Evolutionary conservation across 2,888 invertebrate genomes (phyloP).

Genomic region (Volucella bombylans): DNA sequence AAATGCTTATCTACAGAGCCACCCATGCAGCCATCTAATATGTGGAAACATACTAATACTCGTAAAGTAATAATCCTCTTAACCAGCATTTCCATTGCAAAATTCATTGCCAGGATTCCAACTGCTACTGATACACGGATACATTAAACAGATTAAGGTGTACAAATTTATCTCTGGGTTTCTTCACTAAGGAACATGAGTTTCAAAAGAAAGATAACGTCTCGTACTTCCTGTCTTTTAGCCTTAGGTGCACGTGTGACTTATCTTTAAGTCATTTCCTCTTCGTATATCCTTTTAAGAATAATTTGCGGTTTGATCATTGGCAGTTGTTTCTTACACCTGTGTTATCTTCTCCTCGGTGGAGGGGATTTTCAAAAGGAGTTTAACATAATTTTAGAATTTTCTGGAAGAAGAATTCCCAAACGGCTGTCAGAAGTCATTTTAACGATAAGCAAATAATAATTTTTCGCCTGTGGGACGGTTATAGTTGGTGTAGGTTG

Average conservation of each 20-base stretch:
- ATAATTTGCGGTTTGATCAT: constrained; percentile 34
- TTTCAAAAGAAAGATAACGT: too few species aligned
- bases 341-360: neutral
- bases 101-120: constrained; percentile 15
- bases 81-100: constrained; percentile 17
- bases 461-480: neutral
- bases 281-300: neutral
- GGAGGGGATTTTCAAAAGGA: constrained; percentile 7
- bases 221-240: neutral
- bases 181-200: too few species aligned
- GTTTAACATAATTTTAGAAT: constrained; percentile 28
- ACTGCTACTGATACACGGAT: too few species aligned
- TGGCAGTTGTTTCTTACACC: constrained; percentile 17
- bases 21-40: neutral
- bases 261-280: constrained; percentile 24
- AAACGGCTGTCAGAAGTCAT: constrained; percentile 15
- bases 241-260: constrained; percentile 3
- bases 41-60: constrained; percentile 16
- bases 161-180: too few species aligned
- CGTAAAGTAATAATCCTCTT: constrained; percentile 33
- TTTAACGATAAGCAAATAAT: constrained; percentile 13
- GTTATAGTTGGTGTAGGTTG: too few species aligned
- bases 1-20: too few species aligned
- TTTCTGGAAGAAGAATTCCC: neutral
- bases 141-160: too few species aligned